A percentile compares a stretch with the other conserved stretches of the same genome.
Conservation (phyloP, 2,888 invertebrate species). For the Orthosia incerta region DNA sequence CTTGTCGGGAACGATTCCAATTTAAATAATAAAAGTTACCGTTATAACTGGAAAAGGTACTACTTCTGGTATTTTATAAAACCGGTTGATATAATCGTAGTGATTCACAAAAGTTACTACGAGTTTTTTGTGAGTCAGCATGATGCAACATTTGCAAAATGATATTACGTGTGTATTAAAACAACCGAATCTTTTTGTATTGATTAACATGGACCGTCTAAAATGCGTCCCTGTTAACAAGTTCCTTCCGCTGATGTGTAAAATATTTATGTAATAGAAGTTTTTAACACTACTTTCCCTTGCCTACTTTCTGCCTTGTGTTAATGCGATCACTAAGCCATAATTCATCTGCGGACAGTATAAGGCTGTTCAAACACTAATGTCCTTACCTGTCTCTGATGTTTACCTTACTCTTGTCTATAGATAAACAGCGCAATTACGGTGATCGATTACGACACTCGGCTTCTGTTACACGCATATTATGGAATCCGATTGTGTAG, state of each 20-base stretch:
- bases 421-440: slow-evolving; percentile 78
- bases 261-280: slow-evolving; percentile 63
- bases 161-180: slow-evolving; percentile 74
- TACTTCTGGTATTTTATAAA: slow-evolving; percentile 36
- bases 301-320: slow-evolving; percentile 53
- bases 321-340: slow-evolving; percentile 69
- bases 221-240: slow-evolving; percentile 74
- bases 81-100: slow-evolving; percentile 43
- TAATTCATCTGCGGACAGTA: slow-evolving; percentile 73
- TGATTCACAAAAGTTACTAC: slow-evolving; percentile 49
- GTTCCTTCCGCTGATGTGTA: slow-evolving; percentile 73
- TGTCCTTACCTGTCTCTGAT: slow-evolving; percentile 82
- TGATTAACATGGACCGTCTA: slow-evolving; percentile 83
- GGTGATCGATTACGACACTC: slow-evolving; percentile 85
- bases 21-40: slow-evolving; percentile 30
- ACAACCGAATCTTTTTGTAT: slow-evolving; percentile 76
- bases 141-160: slow-evolving; percentile 80
- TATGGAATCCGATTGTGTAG: slow-evolving; percentile 76
- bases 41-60: slow-evolving; percentile 36
- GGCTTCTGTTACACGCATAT: slow-evolving; percentile 80
- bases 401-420: slow-evolving; percentile 79
- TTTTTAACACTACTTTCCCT: slow-evolving; percentile 74
- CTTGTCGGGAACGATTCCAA: not conserved
- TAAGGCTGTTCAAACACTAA: slow-evolving; percentile 77
- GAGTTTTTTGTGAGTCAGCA: slow-evolving; percentile 70